Base-by-base conservation (phyloP, 2,113 vertebrate species). In the Aspiorhynchus laticeps region DNA sequence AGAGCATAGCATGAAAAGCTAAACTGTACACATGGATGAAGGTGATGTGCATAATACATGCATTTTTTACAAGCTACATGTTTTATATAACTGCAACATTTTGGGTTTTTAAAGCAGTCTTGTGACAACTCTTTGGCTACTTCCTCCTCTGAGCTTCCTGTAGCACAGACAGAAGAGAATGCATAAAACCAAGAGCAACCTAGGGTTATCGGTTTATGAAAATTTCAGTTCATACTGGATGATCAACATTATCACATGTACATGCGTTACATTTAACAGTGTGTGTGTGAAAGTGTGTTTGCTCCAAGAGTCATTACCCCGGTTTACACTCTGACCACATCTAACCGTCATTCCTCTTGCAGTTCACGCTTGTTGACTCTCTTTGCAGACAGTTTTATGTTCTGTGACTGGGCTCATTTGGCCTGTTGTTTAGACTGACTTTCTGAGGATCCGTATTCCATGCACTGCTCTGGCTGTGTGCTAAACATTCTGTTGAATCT, bases 291-390 rank as follows among this genome's bases (percentile, higher is more conserved):
- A 10, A 73, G 65, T 71, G 63, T 53, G 21, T 19, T 5, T 19
- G 28, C 36, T 41, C 69, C 69, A 38, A 11, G 17, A 41, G 46
- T 33, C 67, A 73, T 38, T 43, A 43, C 21, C 71, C 10, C 12
- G 21, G 10, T 74, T 74, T 74, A 75, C 73, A 76, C 73, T 75
- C 41, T 48, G 73, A 76, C 41, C 73, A 46, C 73, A 48, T 14
- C 85, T 43, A 89, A 80, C 89, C 89, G 90, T 78, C 59, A 28
- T 89, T 87, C 88, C 88, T 86, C 93, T 93, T 93, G 88, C 91
- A 79, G 89, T 91, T 91, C 36, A 88, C 41, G 81, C 77, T 36
- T 71, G 10, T 83, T 69, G 53, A 90, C 88, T 92, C 92, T 91
- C 88, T 89, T 83, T 84, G 83, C 2, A 46, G 73, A 26, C 21